phyloP scores from a whole-genome alignment of 2,797 vertebrate genomes.

The Macrochelys suwanniensis region DNA sequence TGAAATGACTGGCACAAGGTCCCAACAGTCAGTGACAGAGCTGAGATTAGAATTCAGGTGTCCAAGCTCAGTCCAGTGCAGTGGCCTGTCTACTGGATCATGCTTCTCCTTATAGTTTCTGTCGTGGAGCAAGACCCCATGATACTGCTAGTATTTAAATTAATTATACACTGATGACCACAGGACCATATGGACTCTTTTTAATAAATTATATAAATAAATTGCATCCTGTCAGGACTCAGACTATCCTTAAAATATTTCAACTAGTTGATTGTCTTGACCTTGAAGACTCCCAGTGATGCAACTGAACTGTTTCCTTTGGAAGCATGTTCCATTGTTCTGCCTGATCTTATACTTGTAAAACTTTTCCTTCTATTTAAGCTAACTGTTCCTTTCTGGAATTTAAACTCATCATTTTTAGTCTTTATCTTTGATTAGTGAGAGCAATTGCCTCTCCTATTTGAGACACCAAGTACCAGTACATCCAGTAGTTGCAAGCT shows the following conservation, averaged over 20 bases:
- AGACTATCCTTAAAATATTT: not conserved
- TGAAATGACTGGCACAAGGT: not conserved
- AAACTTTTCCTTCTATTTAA: not conserved
- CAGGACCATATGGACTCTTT: not conserved
- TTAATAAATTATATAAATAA: not conserved
- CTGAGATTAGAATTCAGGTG: not conserved
- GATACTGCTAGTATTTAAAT: too few species aligned
- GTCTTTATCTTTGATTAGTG: not conserved
- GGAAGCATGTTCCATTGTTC: not conserved
- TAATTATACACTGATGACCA: not conserved
- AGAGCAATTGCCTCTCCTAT: not conserved
- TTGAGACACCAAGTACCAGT: accelerated
- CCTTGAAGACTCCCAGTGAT: not conserved
- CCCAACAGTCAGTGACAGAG: not conserved
- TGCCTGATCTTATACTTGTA: not conserved
- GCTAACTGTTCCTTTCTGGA: not conserved
- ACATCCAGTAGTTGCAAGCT: not conserved
- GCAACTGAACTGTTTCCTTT: not conserved
- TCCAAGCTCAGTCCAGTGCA: not conserved
- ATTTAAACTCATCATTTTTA: not conserved
- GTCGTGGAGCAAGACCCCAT: not conserved
- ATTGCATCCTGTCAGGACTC: not conserved
- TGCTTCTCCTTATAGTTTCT: not conserved
- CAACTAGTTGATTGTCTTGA: not conserved
- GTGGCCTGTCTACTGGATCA: not conserved